Evolutionary conservation across 2,113 vertebrate species (phyloP).

Genomic region (Camelus dromedarius): DNA sequence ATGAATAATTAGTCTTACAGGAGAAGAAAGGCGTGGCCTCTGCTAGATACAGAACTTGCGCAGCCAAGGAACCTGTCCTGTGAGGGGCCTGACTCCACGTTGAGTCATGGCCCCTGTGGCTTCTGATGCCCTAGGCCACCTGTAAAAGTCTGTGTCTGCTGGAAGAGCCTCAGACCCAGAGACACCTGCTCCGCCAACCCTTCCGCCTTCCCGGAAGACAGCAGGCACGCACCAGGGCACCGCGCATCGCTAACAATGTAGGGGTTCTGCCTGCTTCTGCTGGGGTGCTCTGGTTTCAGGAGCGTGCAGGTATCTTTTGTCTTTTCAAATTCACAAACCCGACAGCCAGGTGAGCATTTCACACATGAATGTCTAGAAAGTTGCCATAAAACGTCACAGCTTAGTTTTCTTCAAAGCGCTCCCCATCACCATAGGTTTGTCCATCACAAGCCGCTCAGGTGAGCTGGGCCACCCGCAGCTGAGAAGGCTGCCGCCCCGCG

Average conservation of each 20-base stretch:
- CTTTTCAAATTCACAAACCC: not conserved
- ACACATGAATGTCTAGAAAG: not conserved
- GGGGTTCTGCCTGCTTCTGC: not conserved
- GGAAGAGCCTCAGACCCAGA: not conserved
- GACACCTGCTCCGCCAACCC: not conserved
- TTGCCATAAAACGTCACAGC: not conserved
- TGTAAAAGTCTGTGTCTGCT: not conserved
- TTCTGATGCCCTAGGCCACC: not conserved
- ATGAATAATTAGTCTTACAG: not conserved
- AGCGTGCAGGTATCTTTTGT: not conserved
- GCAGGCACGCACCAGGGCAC: not conserved
- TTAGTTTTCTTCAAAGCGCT: not conserved
- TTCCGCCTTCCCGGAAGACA: not conserved
- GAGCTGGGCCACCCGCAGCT: not conserved
- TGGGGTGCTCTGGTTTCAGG: not conserved
- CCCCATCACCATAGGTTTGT: not conserved
- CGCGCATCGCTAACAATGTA: not conserved
- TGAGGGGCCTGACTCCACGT: not conserved
- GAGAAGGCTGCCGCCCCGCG: not conserved
- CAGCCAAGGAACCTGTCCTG: fast-evolving
- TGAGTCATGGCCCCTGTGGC: not conserved
- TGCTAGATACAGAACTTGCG: not conserved
- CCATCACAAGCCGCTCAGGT: not conserved
- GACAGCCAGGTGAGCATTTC: not conserved
- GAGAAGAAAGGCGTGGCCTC: not conserved